Conservation (phyloP, 92 coral and sea anemone genomes). For the Zoanthus gigantus region DNA sequence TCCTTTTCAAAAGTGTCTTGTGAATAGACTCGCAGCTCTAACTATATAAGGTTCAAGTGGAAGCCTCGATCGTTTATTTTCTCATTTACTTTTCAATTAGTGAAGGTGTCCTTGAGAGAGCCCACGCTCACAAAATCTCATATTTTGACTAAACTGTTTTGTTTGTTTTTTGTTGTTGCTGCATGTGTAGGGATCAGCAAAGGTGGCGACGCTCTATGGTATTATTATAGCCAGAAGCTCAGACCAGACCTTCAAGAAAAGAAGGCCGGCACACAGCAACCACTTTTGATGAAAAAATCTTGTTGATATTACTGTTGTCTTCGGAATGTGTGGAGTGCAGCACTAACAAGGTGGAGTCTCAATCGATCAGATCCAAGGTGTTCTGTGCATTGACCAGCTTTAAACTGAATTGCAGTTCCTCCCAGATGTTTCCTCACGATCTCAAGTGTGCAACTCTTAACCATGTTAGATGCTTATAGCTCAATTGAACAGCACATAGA, state of each 20-base stretch:
- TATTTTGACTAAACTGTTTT: background rate
- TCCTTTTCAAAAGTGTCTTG: no score
- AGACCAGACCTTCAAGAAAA: slow-evolving; percentile 65
- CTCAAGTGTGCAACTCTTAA: background rate
- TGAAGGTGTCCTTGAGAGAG: no score
- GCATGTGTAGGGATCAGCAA: slow-evolving; percentile 69
- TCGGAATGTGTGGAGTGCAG: background rate
- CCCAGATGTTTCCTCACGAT: background rate
- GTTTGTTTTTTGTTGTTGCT: background rate
- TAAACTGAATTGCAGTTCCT: background rate
- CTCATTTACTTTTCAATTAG: no score
- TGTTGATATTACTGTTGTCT: background rate
- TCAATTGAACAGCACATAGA: no score
- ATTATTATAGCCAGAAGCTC: slow-evolving; percentile 80
- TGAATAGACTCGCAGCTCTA: no score
- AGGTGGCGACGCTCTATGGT: slow-evolving; percentile 94
- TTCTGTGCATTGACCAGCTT: background rate
- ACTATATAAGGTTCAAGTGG: no score
- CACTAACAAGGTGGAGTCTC: background rate
- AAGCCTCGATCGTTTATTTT: no score
- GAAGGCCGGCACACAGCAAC: slow-evolving; percentile 2
- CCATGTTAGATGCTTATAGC: background rate
- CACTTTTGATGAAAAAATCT: background rate
- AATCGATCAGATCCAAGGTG: background rate
- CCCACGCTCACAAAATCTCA: background rate